Conservation (phyloP, 1,140 invertebrate genomes). For the Parasteatoda tepidariorum region DNA sequence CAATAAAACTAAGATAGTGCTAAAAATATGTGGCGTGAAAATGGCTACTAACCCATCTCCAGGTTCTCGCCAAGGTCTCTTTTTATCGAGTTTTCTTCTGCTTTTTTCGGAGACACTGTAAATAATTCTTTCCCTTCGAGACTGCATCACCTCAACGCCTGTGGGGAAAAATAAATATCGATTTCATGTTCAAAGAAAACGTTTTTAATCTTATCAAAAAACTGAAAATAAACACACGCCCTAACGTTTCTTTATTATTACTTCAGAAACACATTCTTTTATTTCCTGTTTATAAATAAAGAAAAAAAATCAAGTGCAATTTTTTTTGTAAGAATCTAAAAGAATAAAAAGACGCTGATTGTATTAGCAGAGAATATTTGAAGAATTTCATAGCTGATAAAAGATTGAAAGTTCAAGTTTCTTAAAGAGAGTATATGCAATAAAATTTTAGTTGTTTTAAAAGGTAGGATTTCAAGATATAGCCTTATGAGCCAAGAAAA, state of each 20-base stretch:
- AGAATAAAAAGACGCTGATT: too few relatives aligned
- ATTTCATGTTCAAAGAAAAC: constrained; percentile 29
- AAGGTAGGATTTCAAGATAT: too few relatives aligned
- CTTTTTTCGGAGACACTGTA: constrained; percentile 44
- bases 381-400: too few relatives aligned
- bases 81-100: constrained; percentile 43
- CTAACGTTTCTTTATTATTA: constrained; percentile 27
- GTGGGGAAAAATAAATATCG: constrained; percentile 31
- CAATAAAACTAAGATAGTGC: neutral
- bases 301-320: too few relatives aligned
- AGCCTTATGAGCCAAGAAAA: too few relatives aligned
- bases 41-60: constrained; percentile 26
- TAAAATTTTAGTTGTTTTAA: too few relatives aligned
- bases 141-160: constrained; percentile 38
- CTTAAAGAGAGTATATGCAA: too few relatives aligned
- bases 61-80: constrained; percentile 33
- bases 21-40: neutral
- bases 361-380: too few relatives aligned
- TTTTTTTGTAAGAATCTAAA: too few relatives aligned
- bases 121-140: constrained; percentile 50
- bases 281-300: too few relatives aligned
- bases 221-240: constrained; percentile 35
- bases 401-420: too few relatives aligned
- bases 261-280: constrained; percentile 21
- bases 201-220: constrained; percentile 45